Evolutionary conservation across 2,888 invertebrate species (phyloP).

Genomic region (Perizoma affinitatum): DNA sequence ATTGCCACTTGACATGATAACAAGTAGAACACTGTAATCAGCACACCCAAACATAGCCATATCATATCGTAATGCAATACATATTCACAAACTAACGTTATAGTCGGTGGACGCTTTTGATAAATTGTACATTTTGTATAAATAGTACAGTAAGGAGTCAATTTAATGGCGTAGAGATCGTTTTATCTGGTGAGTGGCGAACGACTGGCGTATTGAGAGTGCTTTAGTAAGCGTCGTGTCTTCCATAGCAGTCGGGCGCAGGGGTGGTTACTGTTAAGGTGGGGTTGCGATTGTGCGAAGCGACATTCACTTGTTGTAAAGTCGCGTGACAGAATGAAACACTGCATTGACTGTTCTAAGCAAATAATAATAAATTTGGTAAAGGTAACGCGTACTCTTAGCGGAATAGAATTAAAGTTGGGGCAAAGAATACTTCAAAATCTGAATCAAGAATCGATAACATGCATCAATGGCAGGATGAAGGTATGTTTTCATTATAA

Average conservation of each 20-base stretch:
- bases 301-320: constrained; percentile 4
- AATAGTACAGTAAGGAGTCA: constrained; percentile 79
- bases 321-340: constrained; percentile 2
- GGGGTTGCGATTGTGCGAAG: constrained; percentile 25
- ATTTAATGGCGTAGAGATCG: constrained; percentile 71
- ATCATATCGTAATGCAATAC: constrained; percentile 58
- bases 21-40: constrained; percentile 55
- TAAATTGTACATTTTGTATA: constrained; percentile 82
- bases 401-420: background rate
- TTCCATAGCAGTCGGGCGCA: constrained; percentile 83
- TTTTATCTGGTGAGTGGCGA: constrained; percentile 70
- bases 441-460: too few relatives aligned
- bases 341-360: background rate
- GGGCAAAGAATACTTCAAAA: too few relatives aligned
- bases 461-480: background rate
- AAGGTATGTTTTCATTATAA: background rate
- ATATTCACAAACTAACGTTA: constrained; percentile 52
- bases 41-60: constrained; percentile 48
- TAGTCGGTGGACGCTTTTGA: constrained; percentile 71
- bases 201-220: constrained; percentile 80
- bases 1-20: constrained; percentile 4
- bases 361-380: background rate
- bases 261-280: constrained; percentile 47
- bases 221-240: constrained; percentile 83
- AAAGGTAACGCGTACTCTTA: background rate